These are phyloP conservation scores for Chelonoidis abingdonii DNA, from an alignment of 2,113 vertebrate species.

Conservation along the genomic window DNA sequence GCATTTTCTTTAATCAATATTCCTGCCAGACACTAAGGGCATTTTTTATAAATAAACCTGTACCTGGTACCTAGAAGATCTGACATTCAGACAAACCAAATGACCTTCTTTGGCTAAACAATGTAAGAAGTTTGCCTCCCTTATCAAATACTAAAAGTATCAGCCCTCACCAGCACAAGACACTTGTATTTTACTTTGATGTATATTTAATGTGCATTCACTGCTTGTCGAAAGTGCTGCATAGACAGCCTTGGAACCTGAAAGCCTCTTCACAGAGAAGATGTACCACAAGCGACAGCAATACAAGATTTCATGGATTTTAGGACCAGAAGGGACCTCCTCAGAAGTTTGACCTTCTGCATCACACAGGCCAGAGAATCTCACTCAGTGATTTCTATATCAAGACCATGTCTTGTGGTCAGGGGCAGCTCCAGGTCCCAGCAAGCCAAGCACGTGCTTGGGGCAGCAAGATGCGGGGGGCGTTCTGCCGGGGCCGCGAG, in stretches of 20 bases:
- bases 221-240: slow-evolving; percentile 15
- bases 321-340: no score
- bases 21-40: slow-evolving; percentile 30
- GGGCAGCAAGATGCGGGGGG: no score
- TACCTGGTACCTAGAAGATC: slow-evolving; percentile 39
- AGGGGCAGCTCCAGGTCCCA: no score
- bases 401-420: background rate
- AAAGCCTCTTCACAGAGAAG: background rate
- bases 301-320: background rate
- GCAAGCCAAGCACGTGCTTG: no score
- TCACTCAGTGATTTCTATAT: background rate
- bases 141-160: slow-evolving; percentile 52
- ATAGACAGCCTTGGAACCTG: background rate
- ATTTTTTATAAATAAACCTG: slow-evolving; percentile 44
- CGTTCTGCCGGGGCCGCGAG: no score
- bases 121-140: slow-evolving; percentile 55
- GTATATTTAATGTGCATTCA: background rate
- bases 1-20: slow-evolving; percentile 62
- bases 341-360: no score
- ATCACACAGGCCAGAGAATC: background rate
- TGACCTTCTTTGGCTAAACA: slow-evolving; percentile 49
- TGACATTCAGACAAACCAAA: slow-evolving; percentile 69
- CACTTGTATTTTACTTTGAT: slow-evolving; percentile 51
- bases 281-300: background rate
- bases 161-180: slow-evolving; percentile 20